Evolutionary conservation across 64 coral and sea anemone genomes (phyloP).

Genomic region (Acropora tenuis): DNA sequence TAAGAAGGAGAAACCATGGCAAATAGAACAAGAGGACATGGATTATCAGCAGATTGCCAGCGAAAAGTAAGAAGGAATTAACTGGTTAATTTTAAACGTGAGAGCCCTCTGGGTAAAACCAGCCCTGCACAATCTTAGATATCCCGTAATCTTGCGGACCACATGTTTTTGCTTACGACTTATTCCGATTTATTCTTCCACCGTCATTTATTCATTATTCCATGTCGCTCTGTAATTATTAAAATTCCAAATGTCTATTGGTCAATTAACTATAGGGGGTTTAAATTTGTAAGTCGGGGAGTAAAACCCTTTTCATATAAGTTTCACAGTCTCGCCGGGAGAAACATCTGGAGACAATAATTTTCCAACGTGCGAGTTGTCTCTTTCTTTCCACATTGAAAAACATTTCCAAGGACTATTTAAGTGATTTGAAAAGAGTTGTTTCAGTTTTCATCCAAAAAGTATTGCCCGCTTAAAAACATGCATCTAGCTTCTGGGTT

Average conservation of each 20-base stretch:
- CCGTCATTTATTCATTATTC: too few species aligned
- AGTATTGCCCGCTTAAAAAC: neutral
- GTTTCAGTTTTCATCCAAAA: neutral
- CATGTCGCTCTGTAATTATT: too few species aligned
- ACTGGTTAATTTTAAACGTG: neutral
- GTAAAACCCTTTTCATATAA: neutral
- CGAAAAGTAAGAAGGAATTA: neutral
- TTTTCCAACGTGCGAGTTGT: neutral
- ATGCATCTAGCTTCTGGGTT: neutral
- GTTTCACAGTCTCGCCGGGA: neutral
- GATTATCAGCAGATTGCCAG: neutral
- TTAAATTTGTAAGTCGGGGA: too few species aligned
- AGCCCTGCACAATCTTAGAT: neutral
- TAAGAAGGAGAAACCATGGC: neutral
- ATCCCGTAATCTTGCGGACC: neutral
- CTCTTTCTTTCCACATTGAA: neutral
- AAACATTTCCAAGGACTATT: neutral
- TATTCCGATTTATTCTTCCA: too few species aligned
- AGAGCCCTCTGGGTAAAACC: neutral
- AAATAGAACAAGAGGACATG: neutral
- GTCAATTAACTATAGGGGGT: too few species aligned
- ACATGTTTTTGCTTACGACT: neutral
- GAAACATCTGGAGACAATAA: conserved; percentile 7
- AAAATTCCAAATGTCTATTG: too few species aligned
- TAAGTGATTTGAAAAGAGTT: neutral